A percentile compares a stretch with the other conserved stretches of the same genome.
phyloP scores from a whole-genome alignment of 2,797 vertebrate species.

The Echeneis naucrates region DNA sequence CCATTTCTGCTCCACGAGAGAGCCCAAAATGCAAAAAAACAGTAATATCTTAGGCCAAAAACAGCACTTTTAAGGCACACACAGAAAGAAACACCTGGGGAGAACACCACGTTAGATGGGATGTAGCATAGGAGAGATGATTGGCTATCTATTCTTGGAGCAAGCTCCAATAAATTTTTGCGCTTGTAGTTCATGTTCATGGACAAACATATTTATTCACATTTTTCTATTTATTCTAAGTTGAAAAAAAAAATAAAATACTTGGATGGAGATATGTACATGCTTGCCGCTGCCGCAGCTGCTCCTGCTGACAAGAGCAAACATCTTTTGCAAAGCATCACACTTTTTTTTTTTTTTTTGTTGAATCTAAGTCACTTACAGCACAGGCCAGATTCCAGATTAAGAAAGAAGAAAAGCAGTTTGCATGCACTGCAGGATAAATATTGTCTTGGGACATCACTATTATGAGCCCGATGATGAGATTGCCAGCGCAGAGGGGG shows the following conservation, averaged over 20 bases:
- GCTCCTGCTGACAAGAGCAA: constrained; percentile 7
- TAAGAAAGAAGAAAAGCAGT: constrained; percentile 37
- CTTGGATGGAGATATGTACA: background rate
- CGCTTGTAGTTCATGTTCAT: constrained; percentile 2
- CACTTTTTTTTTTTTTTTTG: constrained; percentile 33
- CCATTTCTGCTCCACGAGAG: constrained; percentile 12
- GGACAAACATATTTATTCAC: constrained; percentile 12
- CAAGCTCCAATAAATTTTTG: background rate
- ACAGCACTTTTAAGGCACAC: background rate
- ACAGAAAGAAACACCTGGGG: background rate
- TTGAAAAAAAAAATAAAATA: background rate
- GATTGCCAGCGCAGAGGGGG: constrained; percentile 61
- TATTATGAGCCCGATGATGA: constrained; percentile 60
- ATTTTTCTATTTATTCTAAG: constrained; percentile 3
- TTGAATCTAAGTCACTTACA: constrained; percentile 38
- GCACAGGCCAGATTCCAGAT: constrained; percentile 50
- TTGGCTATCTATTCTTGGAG: constrained; percentile 8
- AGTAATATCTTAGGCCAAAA: background rate
- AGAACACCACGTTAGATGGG: background rate
- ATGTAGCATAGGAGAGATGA: background rate
- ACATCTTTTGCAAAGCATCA: constrained; percentile 15
- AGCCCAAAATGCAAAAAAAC: background rate
- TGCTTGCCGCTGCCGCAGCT: constrained; percentile 6
- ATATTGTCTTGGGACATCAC: constrained; percentile 68
- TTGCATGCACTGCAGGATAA: constrained; percentile 70